Percentiles rank a stretch among this genome's conserved stretches.
These are phyloP conservation scores for Lemur catta DNA, from an alignment of 2,797 vertebrate genomes.

Conservation along the genomic window DNA sequence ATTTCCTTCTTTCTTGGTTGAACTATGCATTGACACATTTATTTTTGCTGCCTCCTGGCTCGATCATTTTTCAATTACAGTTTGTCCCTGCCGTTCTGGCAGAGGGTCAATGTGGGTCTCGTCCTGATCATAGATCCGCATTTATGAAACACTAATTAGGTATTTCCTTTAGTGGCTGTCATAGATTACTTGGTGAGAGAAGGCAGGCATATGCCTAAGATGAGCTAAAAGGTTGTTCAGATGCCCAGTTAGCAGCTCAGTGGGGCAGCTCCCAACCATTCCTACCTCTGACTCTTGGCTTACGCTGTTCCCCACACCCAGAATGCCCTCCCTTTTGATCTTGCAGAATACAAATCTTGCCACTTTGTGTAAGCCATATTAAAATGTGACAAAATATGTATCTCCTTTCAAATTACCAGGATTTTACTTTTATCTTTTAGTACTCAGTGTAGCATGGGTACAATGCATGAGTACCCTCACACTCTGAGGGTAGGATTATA, in stretches of 20 bases:
- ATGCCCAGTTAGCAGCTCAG: neutral
- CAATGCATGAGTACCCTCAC: neutral
- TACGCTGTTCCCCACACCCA: neutral
- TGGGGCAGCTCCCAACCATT: neutral
- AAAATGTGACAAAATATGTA: neutral
- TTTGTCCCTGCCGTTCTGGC: slow-evolving; percentile 4
- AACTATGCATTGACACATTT: slow-evolving; percentile 33
- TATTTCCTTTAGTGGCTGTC: slow-evolving; percentile 13
- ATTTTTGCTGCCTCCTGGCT: slow-evolving; percentile 32
- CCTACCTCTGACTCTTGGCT: neutral
- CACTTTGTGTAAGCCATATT: neutral
- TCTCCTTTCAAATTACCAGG: neutral
- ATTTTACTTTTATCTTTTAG: neutral
- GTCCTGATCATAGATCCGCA: slow-evolving; percentile 28
- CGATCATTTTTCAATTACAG: slow-evolving; percentile 57
- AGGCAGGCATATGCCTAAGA: neutral
- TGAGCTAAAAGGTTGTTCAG: neutral
- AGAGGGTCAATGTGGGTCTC: slow-evolving; percentile 32
- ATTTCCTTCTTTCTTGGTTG: slow-evolving; percentile 1
- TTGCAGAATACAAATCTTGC: neutral
- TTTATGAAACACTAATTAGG: slow-evolving; percentile 59
- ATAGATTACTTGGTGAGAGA: neutral
- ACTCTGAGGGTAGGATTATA: neutral
- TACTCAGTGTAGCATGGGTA: neutral
- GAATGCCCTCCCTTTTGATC: neutral